Percentiles rank a stretch among this genome's conserved stretches.
These are phyloP conservation scores for Zophobas atratus DNA, from an alignment of 1,140 invertebrate species.

Conservation along the genomic window DNA sequence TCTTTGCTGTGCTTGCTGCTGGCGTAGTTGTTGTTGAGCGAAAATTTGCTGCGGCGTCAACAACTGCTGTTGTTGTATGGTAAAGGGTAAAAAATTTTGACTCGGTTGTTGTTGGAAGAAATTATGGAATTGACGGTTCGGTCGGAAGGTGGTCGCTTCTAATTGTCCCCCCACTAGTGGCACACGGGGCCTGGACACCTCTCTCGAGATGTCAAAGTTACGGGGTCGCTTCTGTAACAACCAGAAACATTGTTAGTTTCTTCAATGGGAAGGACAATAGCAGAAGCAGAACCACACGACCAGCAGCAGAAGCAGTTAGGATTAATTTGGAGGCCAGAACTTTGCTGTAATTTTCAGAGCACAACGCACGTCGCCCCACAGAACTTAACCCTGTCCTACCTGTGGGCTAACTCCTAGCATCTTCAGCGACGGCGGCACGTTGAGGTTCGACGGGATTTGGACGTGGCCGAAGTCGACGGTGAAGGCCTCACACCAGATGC, in stretches of 20 bases:
- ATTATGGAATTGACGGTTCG: constrained; percentile 51
- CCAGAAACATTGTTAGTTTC: constrained; percentile 41
- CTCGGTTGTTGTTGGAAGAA: constrained; percentile 46
- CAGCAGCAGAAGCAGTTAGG: constrained; percentile 12
- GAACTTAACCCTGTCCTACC: constrained; percentile 73
- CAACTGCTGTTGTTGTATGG: constrained; percentile 31
- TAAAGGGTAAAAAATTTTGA: constrained; percentile 30
- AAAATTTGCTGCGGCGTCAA: constrained; percentile 45
- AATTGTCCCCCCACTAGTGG: constrained; percentile 63
- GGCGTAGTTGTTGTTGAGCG: constrained; percentile 52
- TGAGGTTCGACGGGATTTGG: constrained; percentile 78
- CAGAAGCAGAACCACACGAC: constrained; percentile 20
- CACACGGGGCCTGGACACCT: constrained; percentile 56
- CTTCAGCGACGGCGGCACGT: constrained; percentile 91
- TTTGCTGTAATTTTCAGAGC: constrained; percentile 9
- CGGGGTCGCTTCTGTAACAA: constrained; percentile 67
- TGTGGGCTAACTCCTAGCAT: constrained; percentile 95
- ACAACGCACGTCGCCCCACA: not conserved
- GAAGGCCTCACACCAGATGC: constrained; percentile 91
- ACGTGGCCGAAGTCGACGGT: constrained; percentile 93
- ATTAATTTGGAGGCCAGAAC: not conserved
- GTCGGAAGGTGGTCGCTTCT: constrained; percentile 65
- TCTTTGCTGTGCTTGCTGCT: constrained; percentile 52
- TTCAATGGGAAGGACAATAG: constrained; percentile 27
- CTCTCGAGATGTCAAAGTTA: constrained; percentile 56